A percentile compares a stretch with the other conserved stretches of the same genome.
These are phyloP conservation scores for Geotrupes spiniger DNA, from an alignment of 2,888 invertebrate genomes.

Conservation along the genomic window DNA sequence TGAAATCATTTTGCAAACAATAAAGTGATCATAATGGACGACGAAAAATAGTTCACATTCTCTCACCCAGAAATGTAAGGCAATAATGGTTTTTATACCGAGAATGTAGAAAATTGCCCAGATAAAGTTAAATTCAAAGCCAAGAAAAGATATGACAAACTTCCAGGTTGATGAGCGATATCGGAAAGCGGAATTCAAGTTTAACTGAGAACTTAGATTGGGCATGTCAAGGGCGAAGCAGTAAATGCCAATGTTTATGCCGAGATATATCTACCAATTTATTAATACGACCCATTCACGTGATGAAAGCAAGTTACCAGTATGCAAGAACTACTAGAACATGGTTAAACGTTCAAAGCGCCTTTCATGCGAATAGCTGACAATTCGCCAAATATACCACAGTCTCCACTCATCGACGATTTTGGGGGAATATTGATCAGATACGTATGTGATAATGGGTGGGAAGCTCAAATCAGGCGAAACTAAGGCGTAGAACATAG, in stretches of 20 bases:
- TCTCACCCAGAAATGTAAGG: not conserved
- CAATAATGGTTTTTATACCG: not conserved
- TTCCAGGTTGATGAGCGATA: not conserved
- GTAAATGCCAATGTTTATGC: not conserved
- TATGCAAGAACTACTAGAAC: not conserved
- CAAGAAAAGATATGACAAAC: not conserved
- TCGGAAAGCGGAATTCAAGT: too few species aligned
- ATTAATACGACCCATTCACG: not conserved
- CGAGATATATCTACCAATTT: not conserved
- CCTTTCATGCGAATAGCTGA: too few species aligned
- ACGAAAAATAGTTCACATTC: not conserved
- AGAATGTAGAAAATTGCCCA: not conserved
- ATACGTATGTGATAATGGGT: not conserved
- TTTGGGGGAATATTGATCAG: not conserved
- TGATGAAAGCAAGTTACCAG: not conserved
- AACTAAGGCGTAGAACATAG: too few species aligned
- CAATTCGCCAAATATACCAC: constrained; percentile 1
- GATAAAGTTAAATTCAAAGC: not conserved
- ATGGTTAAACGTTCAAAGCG: too few species aligned
- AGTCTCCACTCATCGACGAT: not conserved
- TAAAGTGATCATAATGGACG: not conserved
- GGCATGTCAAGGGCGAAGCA: not conserved
- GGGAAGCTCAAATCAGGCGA: too few species aligned
- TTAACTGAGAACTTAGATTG: too few species aligned
- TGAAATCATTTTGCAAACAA: not conserved